Conservation (phyloP, 2,888 invertebrate genomes). For the Heliconius aoede region DNA sequence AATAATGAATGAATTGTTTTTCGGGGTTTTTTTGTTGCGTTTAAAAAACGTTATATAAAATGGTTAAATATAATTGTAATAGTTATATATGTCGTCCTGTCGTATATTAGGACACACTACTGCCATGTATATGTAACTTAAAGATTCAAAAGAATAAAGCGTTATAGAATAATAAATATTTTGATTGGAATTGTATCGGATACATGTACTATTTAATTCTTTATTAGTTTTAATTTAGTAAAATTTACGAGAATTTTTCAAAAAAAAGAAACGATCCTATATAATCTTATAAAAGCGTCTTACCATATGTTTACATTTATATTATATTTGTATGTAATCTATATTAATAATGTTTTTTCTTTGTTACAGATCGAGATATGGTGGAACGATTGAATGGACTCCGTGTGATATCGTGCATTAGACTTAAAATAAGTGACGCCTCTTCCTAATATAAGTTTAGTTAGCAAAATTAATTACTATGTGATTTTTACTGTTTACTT, state of each 20-base stretch:
- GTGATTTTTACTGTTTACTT: conserved; percentile 70
- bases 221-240: neutral
- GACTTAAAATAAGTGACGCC: conserved; percentile 60
- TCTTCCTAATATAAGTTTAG: conserved; percentile 65
- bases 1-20: neutral
- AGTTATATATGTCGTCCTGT: neutral
- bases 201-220: neutral
- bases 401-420: conserved; percentile 77
- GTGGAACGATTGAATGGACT: conserved; percentile 52
- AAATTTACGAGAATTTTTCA: neutral
- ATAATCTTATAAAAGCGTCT: too few species aligned
- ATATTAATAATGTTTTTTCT: conserved; percentile 42
- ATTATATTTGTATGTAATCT: neutral
- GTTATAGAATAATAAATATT: neutral
- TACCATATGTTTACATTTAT: too few species aligned
- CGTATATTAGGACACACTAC: neutral
- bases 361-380: conserved; percentile 69
- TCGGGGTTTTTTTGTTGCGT: neutral
- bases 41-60: neutral
- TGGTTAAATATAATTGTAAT: neutral
- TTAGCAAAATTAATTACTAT: conserved; percentile 73
- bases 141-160: neutral
- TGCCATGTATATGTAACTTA: neutral
- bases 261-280: too few species aligned
- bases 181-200: neutral